These are phyloP conservation scores for Eclectus roratus DNA, from an alignment of 2,113 vertebrate species.

Conservation along the genomic window DNA sequence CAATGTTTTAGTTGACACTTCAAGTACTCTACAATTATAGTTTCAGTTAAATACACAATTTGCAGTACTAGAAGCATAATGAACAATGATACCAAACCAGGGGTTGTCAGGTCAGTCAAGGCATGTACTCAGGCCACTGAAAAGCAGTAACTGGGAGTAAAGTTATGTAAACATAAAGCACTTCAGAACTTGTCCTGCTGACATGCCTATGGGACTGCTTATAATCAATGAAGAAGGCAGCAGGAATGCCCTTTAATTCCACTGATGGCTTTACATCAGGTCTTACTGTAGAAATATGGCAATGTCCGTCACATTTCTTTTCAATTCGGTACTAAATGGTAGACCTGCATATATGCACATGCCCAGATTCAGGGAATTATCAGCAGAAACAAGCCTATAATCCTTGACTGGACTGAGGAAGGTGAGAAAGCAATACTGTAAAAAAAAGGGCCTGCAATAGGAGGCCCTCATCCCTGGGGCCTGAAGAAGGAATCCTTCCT, in stretches of 20 bases:
- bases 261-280: not conserved
- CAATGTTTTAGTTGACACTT: not conserved
- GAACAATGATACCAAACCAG: not conserved
- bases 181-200: not conserved
- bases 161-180: not conserved
- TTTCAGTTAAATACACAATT: not conserved
- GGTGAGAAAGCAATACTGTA: not conserved
- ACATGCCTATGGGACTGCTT: not conserved
- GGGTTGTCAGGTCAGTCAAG: not conserved
- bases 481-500: not conserved
- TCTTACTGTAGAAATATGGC: not conserved
- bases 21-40: not conserved
- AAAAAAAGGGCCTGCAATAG: not conserved
- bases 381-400: not conserved
- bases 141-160: not conserved
- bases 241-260: not conserved
- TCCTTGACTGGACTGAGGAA: not conserved
- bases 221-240: not conserved
- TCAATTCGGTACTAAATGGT: not conserved
- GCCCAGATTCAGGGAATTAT: not conserved
- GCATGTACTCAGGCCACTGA: not conserved
- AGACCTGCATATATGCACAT: not conserved
- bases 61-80: not conserved
- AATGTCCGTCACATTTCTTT: not conserved
- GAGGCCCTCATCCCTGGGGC: not conserved